Evolutionary conservation across 1,140 invertebrate species (phyloP).

Genomic region (Uloborus diversus): DNA sequence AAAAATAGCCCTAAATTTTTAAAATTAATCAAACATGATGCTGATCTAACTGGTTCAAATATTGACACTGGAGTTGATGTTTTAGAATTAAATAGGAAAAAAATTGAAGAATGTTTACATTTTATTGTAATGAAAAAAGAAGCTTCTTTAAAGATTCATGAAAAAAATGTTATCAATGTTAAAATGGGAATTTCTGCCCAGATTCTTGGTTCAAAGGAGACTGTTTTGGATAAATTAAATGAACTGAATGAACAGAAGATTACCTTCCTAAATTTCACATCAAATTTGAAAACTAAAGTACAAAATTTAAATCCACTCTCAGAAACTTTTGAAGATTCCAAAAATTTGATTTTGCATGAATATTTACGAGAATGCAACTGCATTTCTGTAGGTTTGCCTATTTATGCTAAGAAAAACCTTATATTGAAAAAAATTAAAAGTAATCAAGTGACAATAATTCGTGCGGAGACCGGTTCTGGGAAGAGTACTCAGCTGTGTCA

Average conservation of each 20-base stretch:
- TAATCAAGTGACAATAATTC: slow-evolving; percentile 73
- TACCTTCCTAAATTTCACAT: slow-evolving; percentile 35
- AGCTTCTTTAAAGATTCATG: slow-evolving; percentile 1
- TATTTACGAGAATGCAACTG: slow-evolving; percentile 42
- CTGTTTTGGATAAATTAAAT: slow-evolving; percentile 5
- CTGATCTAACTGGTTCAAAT: slow-evolving; percentile 1
- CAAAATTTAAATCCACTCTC: neutral
- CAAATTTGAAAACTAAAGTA: neutral
- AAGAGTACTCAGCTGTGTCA: slow-evolving; percentile 97
- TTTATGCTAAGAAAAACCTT: slow-evolving; percentile 78
- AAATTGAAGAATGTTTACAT: slow-evolving; percentile 22
- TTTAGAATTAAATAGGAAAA: slow-evolving; percentile 19
- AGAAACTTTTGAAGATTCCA: slow-evolving; percentile 4
- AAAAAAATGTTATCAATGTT: neutral
- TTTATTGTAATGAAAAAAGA: slow-evolving; percentile 25
- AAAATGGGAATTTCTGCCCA: neutral
- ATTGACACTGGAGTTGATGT: neutral
- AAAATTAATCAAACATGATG: slow-evolving; percentile 37
- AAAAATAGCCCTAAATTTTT: slow-evolving; percentile 27
- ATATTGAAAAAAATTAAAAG: slow-evolving; percentile 77
- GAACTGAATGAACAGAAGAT: slow-evolving; percentile 43
- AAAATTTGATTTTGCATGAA: slow-evolving; percentile 7
- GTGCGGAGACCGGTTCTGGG: slow-evolving; percentile 91
- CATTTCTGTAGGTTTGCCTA: slow-evolving; percentile 83
- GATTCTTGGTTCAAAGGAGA: slow-evolving; percentile 4